Percentiles rank a stretch among this genome's conserved stretches.
Conservation (phyloP, 2,888 invertebrate genomes). For the Drosophila robusta region DNA sequence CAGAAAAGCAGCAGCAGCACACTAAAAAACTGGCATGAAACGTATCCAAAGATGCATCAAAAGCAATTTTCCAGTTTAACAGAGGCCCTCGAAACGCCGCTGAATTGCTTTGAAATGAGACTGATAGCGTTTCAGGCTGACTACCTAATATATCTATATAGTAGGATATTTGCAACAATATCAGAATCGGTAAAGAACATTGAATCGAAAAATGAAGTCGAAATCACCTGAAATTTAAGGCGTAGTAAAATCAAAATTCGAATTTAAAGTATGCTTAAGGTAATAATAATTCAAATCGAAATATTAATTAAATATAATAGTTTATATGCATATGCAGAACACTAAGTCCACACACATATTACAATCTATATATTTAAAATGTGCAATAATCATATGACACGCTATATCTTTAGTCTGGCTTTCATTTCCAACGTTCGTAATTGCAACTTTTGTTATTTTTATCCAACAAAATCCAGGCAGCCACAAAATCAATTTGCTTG, state of each 20-base stretch:
- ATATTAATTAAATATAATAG: conserved; percentile 25
- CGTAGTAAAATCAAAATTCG: conserved; percentile 83
- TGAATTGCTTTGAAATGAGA: conserved; percentile 81
- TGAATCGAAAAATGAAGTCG: conserved; percentile 10
- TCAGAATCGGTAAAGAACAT: conserved; percentile 14
- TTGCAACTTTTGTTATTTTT: conserved; percentile 35
- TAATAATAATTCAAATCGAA: conserved; percentile 41
- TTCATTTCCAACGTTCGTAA: conserved; percentile 76
- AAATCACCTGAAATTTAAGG: conserved; percentile 58
- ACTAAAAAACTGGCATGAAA: conserved; percentile 74
- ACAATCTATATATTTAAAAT: conserved; percentile 60
- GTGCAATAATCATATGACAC: conserved; percentile 74
- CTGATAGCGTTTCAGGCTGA: conserved; percentile 84
- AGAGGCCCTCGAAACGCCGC: conserved; percentile 32
- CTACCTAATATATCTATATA: conserved; percentile 36
- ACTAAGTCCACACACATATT: conserved; percentile 42
- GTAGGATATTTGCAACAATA: conserved; percentile 21
- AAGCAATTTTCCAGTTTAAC: conserved; percentile 63
- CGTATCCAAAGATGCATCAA: conserved; percentile 85
- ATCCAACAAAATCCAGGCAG: conserved; percentile 42
- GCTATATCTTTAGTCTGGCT: conserved; percentile 74
- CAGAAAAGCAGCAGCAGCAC: conserved; percentile 39
- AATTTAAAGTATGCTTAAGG: conserved; percentile 76
- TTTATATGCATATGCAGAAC: conserved; percentile 9
- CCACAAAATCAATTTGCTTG: conserved; percentile 56